phyloP scores from a whole-genome alignment of 2,797 vertebrate genomes.

The Craterocephalus amniculus region DNA sequence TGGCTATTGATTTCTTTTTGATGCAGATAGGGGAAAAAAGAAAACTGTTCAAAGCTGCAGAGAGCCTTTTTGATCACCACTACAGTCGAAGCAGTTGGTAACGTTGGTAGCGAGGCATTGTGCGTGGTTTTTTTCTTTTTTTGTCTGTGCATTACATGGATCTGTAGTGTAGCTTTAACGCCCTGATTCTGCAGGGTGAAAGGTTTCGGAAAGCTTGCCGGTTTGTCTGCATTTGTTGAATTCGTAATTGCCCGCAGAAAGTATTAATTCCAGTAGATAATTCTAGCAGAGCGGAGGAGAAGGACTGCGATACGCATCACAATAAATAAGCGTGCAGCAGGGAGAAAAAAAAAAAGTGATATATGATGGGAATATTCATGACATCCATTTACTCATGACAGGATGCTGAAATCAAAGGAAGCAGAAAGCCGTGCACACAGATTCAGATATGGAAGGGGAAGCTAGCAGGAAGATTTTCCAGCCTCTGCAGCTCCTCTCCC shows the following conservation, averaged over 20 bases:
- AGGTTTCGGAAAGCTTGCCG: slow-evolving; percentile 35
- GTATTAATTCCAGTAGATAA: slow-evolving; percentile 35
- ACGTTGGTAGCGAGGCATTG: slow-evolving; percentile 53
- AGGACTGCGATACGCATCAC: slow-evolving; percentile 19
- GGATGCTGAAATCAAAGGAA: slow-evolving; percentile 47
- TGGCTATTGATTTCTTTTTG: slow-evolving; percentile 84
- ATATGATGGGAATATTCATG: slow-evolving; percentile 27
- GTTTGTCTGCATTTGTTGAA: slow-evolving; percentile 19
- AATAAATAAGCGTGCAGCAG: slow-evolving; percentile 2
- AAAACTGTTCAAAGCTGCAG: slow-evolving; percentile 75
- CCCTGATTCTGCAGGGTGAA: slow-evolving; percentile 45
- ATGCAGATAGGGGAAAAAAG: slow-evolving; percentile 72
- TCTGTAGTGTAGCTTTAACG: slow-evolving; percentile 65
- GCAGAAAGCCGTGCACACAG: slow-evolving; percentile 18
- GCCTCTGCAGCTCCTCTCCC: slow-evolving; percentile 40
- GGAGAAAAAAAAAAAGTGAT: slow-evolving; percentile 11
- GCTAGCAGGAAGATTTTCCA: slow-evolving; percentile 49
- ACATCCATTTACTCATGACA: slow-evolving; percentile 25
- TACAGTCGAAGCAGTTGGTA: slow-evolving; percentile 63
- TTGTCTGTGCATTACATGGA: slow-evolving; percentile 38
- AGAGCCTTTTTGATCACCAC: slow-evolving; percentile 78
- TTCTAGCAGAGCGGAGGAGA: slow-evolving; percentile 13
- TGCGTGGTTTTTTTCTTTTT: slow-evolving; percentile 41
- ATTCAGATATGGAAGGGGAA: slow-evolving; percentile 42
- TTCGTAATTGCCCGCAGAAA: slow-evolving; percentile 30